phyloP scores from a whole-genome alignment of 2,113 vertebrate genomes.

The Pao palembangensis region DNA sequence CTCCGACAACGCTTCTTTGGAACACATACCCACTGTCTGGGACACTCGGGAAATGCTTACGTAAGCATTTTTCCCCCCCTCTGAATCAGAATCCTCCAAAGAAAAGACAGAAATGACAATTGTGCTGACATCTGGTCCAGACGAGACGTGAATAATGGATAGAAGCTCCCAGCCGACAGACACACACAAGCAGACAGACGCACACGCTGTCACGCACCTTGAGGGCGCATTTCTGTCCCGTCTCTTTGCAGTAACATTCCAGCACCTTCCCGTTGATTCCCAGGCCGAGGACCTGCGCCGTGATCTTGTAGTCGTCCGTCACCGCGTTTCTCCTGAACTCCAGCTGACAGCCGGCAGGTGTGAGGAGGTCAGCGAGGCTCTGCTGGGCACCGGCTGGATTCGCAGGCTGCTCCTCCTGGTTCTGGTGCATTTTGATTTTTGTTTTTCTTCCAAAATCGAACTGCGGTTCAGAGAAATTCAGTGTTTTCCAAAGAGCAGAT shows the following conservation, averaged over 20 bases:
- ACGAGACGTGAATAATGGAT: conserved; percentile 23
- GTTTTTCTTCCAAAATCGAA: neutral
- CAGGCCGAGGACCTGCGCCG: conserved; percentile 60
- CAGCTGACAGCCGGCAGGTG: conserved; percentile 30
- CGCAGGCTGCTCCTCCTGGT: conserved; percentile 34
- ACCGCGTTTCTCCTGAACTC: conserved; percentile 57
- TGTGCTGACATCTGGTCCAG: too few species aligned
- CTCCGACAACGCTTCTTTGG: too few species aligned
- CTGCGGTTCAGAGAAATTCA: conserved; percentile 11
- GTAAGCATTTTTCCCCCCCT: too few species aligned
- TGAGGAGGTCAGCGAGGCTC: conserved; percentile 26
- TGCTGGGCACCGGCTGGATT: conserved; percentile 20
- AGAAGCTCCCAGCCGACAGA: neutral
- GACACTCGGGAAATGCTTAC: neutral
- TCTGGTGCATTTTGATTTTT: conserved; percentile 34
- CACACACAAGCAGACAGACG: conserved; percentile 14
- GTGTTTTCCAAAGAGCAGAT: neutral
- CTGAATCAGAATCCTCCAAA: too few species aligned
- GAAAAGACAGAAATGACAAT: too few species aligned
- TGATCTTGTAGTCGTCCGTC: conserved; percentile 65
- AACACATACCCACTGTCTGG: too few species aligned
- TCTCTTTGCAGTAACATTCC: conserved; percentile 64
- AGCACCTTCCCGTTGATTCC: conserved; percentile 69
- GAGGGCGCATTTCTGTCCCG: conserved; percentile 63
- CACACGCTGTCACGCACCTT: conserved; percentile 49